A percentile compares a stretch with the other conserved stretches of the same genome.
Evolutionary conservation across 2,113 vertebrate species (phyloP).

Genomic region (Takifugu flavidus): DNA sequence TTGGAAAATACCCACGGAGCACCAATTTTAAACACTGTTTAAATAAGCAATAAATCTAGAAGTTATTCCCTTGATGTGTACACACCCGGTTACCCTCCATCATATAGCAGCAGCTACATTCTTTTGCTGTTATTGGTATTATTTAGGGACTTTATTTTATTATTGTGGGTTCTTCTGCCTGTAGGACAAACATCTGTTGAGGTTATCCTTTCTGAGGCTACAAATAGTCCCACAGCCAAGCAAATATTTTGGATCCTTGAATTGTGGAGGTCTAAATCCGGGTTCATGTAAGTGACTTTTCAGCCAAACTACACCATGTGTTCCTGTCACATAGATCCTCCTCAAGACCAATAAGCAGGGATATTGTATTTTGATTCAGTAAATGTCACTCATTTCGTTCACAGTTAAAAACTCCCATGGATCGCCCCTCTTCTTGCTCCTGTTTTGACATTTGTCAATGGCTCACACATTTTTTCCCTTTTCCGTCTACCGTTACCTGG

Average conservation of each 20-base stretch:
- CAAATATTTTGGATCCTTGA: neutral
- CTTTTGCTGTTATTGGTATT: neutral
- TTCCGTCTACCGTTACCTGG: constrained; percentile 56
- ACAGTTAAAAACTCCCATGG: neutral
- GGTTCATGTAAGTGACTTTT: neutral
- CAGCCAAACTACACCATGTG: too few relatives aligned
- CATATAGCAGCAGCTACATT: neutral
- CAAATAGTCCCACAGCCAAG: neutral
- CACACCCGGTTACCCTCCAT: neutral
- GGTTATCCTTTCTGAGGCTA: neutral
- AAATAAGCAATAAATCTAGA: neutral
- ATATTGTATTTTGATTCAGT: too few relatives aligned
- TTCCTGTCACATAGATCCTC: too few relatives aligned
- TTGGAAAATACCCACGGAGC: constrained; percentile 1
- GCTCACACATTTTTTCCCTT: constrained; percentile 56
- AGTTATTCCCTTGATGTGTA: neutral
- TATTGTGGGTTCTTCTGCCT: neutral
- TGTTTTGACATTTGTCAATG: constrained; percentile 3
- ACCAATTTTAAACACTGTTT: neutral
- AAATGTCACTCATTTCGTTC: neutral
- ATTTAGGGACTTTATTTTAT: neutral
- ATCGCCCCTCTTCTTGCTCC: neutral
- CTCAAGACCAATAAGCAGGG: too few relatives aligned
- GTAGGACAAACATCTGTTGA: neutral
- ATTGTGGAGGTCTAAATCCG: neutral